Evolutionary conservation across 2,888 invertebrate species (phyloP), one percentile per base, ranked within the genome.

Genomic region (Cylloceria caligata): DNA sequence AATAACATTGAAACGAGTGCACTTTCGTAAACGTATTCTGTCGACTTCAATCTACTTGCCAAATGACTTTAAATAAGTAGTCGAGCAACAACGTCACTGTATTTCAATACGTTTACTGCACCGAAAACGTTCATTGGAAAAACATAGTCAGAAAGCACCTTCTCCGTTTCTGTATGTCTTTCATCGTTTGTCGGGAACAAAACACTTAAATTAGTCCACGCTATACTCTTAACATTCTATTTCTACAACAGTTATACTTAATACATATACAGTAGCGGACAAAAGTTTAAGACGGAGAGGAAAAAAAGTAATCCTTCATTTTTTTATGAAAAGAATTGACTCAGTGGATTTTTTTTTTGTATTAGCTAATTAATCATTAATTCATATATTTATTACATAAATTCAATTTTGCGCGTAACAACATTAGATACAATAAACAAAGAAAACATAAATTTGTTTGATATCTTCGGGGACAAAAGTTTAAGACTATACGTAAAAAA

Each of bases 161-260:
- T 83, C 47, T 72, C 75, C 72, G 39, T 34, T 55, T 78, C 52
- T 68, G 73, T 68, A 49, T 68, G 75, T 82, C 72, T 81, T 82
- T 80, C 71, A 76, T 80, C 78, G 73, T 73, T 76, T 72, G 74
- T 16, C 39, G 30, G n/a, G 34, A 68, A 79, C 42, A 78, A 80
- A 84, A 86, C 86, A 60, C 81, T 77, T 57, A 77, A 81, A 83
- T 81, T 83, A 83, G 69, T 81, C 71, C 75, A 74, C 67, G 49
- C 60, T 64, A 49, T 67, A 79, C 47, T 83, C 69, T 78, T 34
- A 36, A 47, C 67, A 69, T 75, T 64, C 42, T 68, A 77, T 80
- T 81, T 68, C 39, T 67, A 39, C 78, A 57, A 52, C 42, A 16
- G 73, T 62, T 76, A 64, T 52, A 45, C 68, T 47, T 64, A 24